Conservation (phyloP, 53 echinoderm and acorn worm genomes). For the Echinometra lucunter region DNA sequence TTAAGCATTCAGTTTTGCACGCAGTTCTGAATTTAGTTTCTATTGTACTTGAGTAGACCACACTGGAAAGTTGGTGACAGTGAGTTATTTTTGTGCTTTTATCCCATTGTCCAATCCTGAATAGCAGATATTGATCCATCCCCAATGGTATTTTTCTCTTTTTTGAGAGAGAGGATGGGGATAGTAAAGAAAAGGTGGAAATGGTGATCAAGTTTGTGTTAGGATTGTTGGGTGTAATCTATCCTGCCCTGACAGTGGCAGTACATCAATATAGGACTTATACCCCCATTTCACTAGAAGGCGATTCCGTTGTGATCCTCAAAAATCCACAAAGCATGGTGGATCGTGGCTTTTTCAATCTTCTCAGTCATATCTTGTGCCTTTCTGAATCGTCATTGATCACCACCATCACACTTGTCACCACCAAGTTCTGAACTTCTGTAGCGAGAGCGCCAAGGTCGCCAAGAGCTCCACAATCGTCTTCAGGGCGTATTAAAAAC, state of each 20-base stretch:
- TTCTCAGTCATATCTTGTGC: no score
- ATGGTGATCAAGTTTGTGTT: neutral
- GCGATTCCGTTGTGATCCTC: no score
- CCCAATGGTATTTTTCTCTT: neutral
- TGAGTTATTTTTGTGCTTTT: neutral
- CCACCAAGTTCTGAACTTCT: no score
- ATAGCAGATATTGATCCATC: neutral
- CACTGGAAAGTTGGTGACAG: neutral
- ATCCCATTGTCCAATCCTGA: neutral
- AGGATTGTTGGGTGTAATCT: neutral
- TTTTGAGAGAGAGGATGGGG: neutral
- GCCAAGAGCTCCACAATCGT: no score
- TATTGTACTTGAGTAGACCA: neutral
- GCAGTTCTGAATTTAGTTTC: neutral
- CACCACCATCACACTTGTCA: no score
- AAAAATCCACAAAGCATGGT: no score
- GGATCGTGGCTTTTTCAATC: no score
- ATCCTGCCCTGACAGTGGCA: neutral
- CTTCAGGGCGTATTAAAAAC: no score
- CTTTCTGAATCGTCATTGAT: no score
- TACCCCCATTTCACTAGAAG: no score
- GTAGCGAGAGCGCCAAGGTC: no score
- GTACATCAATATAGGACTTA: no score
- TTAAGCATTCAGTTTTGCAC: neutral
- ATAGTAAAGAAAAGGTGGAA: neutral